Evolutionary conservation across 2,797 vertebrate genomes (phyloP), one percentile per base, ranked within the genome.

Genomic region (Siniperca scherzeri): DNA sequence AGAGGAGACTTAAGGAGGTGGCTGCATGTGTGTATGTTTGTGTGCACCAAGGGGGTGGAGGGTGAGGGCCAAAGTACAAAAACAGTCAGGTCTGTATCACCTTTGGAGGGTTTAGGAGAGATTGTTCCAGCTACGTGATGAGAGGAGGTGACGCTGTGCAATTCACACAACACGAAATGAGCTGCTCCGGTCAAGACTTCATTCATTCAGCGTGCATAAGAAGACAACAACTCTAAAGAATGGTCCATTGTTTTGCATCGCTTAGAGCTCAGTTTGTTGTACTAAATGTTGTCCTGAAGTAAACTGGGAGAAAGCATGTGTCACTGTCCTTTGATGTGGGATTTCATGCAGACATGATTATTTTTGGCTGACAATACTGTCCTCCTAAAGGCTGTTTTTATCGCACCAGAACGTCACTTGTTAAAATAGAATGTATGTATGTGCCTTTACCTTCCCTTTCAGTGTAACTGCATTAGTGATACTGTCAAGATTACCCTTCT

Each of bases 41-140:
- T 83, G 79, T 19, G 52, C 30, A 68, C 5, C 6, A 36, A 59
- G 46, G 16, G 36, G 56, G 14, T 48, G 53, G 80, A 70, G 66
- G 42, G 59, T 70, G 46, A 74, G 14, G 56, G 69, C 57, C 59
- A 60, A 70, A 73, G 71, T 72, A 57, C 36, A 74, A 65, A 70
- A 80, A 81, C 57, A 48, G 70, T 78, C 72, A 38, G 46, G n/a
- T 74, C 52, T 86, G 52, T 72, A 74, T 88, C 85, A 74, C 65
- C 53, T 69, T 62, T 74, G 53, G 66, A 79, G 74, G 80, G 66
- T 81, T 84, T 46, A 52, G 72, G 42, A 61, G 56, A 71, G 62
- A 81, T 83, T 80, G 48, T 59, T 90, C 55, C 70, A 70, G 82
- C 77, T 78, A 62, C 12, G 33, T 13, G 66, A 19, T 42, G 66